Evolutionary conservation across 2,113 vertebrate species (phyloP).

Genomic region (Entelurus aequoreus): DNA sequence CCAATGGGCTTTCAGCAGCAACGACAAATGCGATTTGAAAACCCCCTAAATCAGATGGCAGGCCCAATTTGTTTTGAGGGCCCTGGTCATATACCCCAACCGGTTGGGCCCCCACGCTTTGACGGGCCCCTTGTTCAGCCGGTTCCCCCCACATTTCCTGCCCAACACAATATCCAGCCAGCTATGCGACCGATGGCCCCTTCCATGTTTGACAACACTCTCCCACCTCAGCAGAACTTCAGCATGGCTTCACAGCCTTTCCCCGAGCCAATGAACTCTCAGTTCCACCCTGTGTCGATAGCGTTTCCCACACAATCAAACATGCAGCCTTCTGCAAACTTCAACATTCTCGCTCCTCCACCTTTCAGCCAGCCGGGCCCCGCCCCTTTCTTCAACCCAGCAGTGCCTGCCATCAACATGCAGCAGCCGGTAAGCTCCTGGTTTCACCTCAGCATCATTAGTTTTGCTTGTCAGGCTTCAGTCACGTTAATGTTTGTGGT

Average conservation of each 20-base stretch:
- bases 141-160: constrained; percentile 65
- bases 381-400: constrained; percentile 76
- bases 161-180: constrained; percentile 62
- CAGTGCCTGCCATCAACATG: constrained; percentile 70
- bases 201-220: constrained; percentile 74
- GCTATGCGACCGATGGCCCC: constrained; percentile 69
- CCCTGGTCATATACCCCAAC: constrained; percentile 72
- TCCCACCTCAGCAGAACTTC: constrained; percentile 74
- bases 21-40: constrained; percentile 37
- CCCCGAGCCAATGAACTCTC: constrained; percentile 73
- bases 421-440: constrained; percentile 74
- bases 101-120: constrained; percentile 68
- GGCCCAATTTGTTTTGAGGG: constrained; percentile 74
- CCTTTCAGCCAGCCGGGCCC: constrained; percentile 54
- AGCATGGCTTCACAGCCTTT: constrained; percentile 72
- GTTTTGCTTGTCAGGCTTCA: too few relatives aligned
- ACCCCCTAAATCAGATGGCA: constrained; percentile 60
- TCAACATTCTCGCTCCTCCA: constrained; percentile 69
- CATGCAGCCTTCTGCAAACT: constrained; percentile 69
- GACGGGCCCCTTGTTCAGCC: constrained; percentile 77
- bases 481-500: not conserved
- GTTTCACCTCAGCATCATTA: not conserved
- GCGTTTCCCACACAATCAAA: constrained; percentile 74
- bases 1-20: constrained; percentile 57
- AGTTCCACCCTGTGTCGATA: constrained; percentile 74